Evolutionary conservation across 2,113 vertebrate genomes (phyloP), one percentile per base, ranked within the genome.

Genomic region (Plotosus lineatus): DNA sequence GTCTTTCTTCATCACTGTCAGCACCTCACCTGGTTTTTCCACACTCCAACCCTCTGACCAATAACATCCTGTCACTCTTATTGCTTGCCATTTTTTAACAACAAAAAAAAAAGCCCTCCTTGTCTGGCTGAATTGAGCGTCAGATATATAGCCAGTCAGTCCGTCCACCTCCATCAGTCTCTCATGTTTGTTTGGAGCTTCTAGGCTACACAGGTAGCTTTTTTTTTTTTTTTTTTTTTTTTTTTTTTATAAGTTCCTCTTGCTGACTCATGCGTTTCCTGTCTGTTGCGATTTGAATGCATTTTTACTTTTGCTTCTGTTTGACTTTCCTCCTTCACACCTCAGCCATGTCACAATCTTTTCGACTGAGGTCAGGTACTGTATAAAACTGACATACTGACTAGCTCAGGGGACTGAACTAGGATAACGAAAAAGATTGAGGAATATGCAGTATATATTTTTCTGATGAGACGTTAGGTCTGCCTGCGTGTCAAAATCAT

Each of bases 291-390:
- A 97, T 94, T 96, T 97, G 97, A 99, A 98, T 99, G 97, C 97
- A 98, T 99, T 98, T 98, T 98, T 98, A 98, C 96, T 97, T 98
- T 82, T 98, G 97, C 96, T 98, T 98, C 92, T 94, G 92, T 98
- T 95, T 95, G 94, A 95, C 65, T 92, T 85, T 69, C 72, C 61
- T 61, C 58, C 61, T 44, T 91, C 89, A 91, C 89, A 91, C 92
- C 92, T 77, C 91, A 94, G 86, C 95, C 88, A 94, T 95, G 92
- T 94, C 94, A 94, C 93, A 93, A 92, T 93, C 94, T 50, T 93
- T 90, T 92, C 89, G 91, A 94, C 93, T 89, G 83, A 91, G 36
- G 60, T 92, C 92, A 93, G 92, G 87, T 91, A 92, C 76, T 75
- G 79, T 42, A 82, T 6, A 12, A 69, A 75, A 42, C 58, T 46